Evolutionary conservation across 2,797 vertebrate species (phyloP).

Genomic region (Acridotheres tristis): DNA sequence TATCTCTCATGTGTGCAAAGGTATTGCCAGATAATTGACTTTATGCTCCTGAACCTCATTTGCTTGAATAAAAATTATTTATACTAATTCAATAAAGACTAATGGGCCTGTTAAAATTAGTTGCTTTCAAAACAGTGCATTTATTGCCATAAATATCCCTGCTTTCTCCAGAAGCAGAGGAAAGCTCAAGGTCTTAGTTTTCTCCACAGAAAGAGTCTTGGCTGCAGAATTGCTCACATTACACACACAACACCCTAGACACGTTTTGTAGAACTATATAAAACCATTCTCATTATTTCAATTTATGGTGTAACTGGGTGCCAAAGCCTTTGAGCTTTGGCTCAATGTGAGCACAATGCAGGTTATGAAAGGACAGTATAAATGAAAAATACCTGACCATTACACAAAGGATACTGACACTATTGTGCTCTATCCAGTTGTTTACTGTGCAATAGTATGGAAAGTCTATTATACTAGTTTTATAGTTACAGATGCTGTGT

Average conservation of each 20-base stretch:
- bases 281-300: conserved; percentile 48
- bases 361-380: conserved; percentile 21
- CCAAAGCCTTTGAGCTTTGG: conserved; percentile 38
- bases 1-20: not conserved
- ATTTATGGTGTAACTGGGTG: conserved; percentile 32
- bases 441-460: not conserved
- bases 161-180: not conserved
- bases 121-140: conserved; percentile 5
- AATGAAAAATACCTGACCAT: conserved; percentile 24
- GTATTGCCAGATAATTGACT: conserved; percentile 14
- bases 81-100: not conserved
- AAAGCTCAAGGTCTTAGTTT: not conserved
- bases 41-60: conserved; percentile 1
- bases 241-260: not conserved
- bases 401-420: not conserved
- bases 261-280: not conserved
- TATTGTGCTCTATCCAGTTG: not conserved
- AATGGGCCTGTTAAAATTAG: conserved; percentile 2
- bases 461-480: conserved; percentile 3
- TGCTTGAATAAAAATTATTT: conserved; percentile 8
- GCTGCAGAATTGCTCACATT: not conserved
- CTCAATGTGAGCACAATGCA: not conserved
- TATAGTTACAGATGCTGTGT: conserved; percentile 5
- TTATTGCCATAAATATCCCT: not conserved
- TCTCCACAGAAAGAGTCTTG: not conserved